Conservation (phyloP, 2,797 vertebrate species). For the Mallotus villosus region DNA sequence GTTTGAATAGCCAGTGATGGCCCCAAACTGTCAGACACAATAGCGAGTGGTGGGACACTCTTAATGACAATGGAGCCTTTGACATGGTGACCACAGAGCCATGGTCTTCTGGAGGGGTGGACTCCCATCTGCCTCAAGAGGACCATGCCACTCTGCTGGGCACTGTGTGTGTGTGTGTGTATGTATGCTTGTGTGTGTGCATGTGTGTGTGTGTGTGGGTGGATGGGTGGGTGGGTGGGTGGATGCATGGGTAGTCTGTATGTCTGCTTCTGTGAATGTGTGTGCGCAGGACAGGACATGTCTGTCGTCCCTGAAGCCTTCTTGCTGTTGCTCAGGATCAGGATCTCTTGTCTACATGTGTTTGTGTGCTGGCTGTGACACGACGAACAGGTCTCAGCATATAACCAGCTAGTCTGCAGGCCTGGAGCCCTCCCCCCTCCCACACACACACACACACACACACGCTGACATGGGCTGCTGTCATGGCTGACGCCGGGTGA, state of each 20-base stretch:
- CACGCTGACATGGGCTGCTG: too few species aligned
- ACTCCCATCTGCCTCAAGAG: constrained; percentile 21
- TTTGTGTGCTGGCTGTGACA: too few species aligned
- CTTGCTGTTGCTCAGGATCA: too few species aligned
- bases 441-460: too few species aligned
- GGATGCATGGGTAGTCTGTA: not conserved
- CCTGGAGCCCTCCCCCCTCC: too few species aligned
- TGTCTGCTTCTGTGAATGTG: not conserved
- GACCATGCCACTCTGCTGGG: not conserved
- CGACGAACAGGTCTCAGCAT: too few species aligned
- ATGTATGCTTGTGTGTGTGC: not conserved
- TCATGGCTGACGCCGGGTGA: too few species aligned
- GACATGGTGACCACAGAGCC: constrained; percentile 56
- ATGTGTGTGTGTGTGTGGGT: constrained; percentile 13
- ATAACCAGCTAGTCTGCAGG: too few species aligned
- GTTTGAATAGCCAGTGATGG: constrained; percentile 62
- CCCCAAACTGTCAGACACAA: constrained; percentile 71
- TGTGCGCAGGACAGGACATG: not conserved
- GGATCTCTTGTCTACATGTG: too few species aligned
- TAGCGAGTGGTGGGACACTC: constrained; percentile 60
- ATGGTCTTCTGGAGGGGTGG: constrained; percentile 17
- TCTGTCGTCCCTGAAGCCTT: too few species aligned
- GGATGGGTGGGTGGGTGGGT: not conserved
- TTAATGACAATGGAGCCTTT: constrained; percentile 77
- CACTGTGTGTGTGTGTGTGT: constrained; percentile 6